Evolutionary conservation across 2,888 invertebrate species (phyloP).

Genomic region (Tipula vernalis): DNA sequence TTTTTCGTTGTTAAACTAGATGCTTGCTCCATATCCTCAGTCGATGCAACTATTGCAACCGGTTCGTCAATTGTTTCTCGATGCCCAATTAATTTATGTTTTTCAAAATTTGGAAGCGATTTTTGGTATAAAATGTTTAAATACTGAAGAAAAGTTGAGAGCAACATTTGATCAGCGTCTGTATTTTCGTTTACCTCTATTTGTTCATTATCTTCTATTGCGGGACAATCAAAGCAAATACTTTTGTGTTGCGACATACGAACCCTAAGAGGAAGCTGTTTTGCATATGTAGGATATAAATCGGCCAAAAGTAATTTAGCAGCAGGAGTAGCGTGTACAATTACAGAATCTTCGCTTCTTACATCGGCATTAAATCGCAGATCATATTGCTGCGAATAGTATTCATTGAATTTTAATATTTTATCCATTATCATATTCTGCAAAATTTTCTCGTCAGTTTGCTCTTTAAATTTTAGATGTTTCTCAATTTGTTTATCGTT

Average conservation of each 20-base stretch:
- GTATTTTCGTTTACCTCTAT: neutral
- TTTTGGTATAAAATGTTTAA: neutral
- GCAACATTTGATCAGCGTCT: neutral
- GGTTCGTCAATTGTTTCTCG: neutral
- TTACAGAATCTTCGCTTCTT: neutral
- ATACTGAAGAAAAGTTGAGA: neutral
- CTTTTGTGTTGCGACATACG: neutral
- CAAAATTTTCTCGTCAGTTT: neutral
- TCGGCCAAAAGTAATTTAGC: neutral
- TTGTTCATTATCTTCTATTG: neutral
- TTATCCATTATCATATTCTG: neutral
- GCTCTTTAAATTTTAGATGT: neutral
- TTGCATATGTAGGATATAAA: neutral
- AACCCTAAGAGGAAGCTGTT: neutral
- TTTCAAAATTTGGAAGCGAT: neutral
- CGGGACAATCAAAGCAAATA: neutral
- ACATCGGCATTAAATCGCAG: neutral
- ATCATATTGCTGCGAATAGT: neutral
- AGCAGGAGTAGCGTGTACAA: neutral
- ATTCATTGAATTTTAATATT: neutral
- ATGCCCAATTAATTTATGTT: neutral
- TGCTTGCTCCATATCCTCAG: no score
- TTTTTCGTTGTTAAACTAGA: neutral
- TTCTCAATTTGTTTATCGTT: neutral
- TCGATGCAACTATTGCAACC: neutral